A percentile compares a stretch with the other conserved stretches of the same genome.
Conservation (phyloP, 2,888 invertebrate genomes). For the Hypomecis punctinalis region DNA sequence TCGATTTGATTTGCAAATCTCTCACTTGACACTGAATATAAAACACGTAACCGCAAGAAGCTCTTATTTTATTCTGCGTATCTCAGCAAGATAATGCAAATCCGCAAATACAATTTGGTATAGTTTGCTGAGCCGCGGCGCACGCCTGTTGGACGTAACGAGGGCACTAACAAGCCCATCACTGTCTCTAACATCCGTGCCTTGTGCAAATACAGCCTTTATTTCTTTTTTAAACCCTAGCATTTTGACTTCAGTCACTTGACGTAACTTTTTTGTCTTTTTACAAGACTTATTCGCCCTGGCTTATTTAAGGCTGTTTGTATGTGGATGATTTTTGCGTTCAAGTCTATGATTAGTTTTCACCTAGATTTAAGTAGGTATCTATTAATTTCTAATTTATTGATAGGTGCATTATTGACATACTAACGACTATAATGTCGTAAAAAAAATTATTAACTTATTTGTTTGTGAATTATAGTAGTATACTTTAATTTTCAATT, state of each 20-base stretch:
- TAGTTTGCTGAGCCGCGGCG: constrained; percentile 30
- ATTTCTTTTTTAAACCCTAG: constrained; percentile 3
- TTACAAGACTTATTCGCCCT: too few species aligned
- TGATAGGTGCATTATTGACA: too few species aligned
- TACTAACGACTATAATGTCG: too few species aligned
- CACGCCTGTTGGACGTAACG: constrained; percentile 30
- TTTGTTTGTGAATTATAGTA: too few species aligned
- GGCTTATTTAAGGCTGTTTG: too few species aligned
- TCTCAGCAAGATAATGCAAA: constrained; percentile 33
- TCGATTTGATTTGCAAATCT: too few species aligned
- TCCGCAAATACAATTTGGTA: constrained; percentile 33
- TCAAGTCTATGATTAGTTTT: too few species aligned
- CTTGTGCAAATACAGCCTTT: constrained; percentile 1
- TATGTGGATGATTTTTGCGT: too few species aligned
- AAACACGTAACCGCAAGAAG: neutral
- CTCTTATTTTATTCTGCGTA: constrained; percentile 5
- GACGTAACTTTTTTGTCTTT: neutral
- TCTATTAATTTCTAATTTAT: too few species aligned
- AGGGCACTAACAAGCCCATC: constrained; percentile 40
- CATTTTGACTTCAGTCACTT: neutral
- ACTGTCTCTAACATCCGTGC: constrained; percentile 30
- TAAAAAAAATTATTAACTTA: too few species aligned
- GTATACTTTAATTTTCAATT: too few species aligned
- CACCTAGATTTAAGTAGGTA: too few species aligned
- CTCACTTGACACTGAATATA: neutral